Evolutionary conservation across 2,888 invertebrate species (phyloP).

Genomic region (Drosophila testacea): DNA sequence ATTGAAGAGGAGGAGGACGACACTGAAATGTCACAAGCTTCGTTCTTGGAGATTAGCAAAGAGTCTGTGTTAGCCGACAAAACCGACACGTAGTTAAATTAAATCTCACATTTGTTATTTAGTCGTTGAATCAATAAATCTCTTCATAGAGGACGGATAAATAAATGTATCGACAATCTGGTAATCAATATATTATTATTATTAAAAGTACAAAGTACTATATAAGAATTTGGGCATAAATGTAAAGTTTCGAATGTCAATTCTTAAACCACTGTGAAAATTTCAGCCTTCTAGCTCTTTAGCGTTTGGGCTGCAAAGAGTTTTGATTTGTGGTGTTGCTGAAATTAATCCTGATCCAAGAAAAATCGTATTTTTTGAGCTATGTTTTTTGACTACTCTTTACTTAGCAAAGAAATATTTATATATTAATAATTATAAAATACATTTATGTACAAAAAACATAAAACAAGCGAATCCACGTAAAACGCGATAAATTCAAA

Average conservation of each 20-base stretch:
- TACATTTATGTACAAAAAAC: constrained; percentile 68
- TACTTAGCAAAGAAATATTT: constrained; percentile 55
- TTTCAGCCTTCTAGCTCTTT: too few relatives aligned
- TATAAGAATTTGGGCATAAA: too few relatives aligned
- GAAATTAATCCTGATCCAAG: background rate
- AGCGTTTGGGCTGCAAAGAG: too few relatives aligned
- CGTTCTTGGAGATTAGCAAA: constrained; percentile 83
- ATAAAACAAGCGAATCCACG: constrained; percentile 39
- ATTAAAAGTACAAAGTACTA: too few relatives aligned
- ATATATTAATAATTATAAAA: constrained; percentile 46
- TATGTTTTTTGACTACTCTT: constrained; percentile 23
- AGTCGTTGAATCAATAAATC: constrained; percentile 6
- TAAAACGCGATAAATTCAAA: background rate
- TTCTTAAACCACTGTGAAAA: too few relatives aligned
- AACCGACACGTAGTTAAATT: constrained; percentile 19
- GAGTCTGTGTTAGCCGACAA: constrained; percentile 74
- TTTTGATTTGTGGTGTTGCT: background rate
- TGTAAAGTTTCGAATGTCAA: too few relatives aligned
- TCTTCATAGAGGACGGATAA: background rate
- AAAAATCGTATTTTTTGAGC: background rate
- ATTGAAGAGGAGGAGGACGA: constrained; percentile 96
- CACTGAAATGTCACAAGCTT: constrained; percentile 86
- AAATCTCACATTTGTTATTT: background rate
- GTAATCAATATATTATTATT: too few relatives aligned
- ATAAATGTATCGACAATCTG: background rate